Evolutionary conservation across 2,113 vertebrate genomes (phyloP), one percentile per base, ranked within the genome.

Genomic region (Cygnus buccinator): DNA sequence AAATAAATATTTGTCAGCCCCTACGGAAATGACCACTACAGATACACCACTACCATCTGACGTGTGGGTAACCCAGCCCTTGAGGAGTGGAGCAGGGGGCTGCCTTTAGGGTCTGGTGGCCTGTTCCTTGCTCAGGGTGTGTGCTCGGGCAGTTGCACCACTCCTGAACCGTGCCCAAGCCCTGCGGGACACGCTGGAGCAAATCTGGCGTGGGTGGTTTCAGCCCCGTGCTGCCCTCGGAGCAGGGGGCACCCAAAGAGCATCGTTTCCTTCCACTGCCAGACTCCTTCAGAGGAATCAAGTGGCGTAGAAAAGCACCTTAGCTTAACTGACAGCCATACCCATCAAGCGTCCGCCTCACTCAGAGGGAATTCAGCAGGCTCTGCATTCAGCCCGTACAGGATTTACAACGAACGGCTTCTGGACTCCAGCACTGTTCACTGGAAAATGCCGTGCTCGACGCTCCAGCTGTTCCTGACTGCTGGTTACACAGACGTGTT

Each of bases 231-330:
- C 74, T 90, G 73, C 72, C 61, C 68, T 87, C 0, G 0, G 72
- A 80, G 46, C 80, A 74, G 5, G 33, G 28, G 72, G 29, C 50
- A 59, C 14, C 52, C 23, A 0, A 0, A 57, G 4, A 70, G 26
- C 50, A 46, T 74, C 2, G 11, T 58, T 77, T 75, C 41, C 50
- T 63, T 74, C 68, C 65, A 54, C 43, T 68, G 29, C 17, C 14
- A 54, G 44, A n/a, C 68, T 84, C 62, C 75, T 75, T 81, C 31
- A 83, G 58, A 76, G n/a, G 52, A 74, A 93, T 72, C 35, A 55
- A 75, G 50, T 57, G 57, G 61, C 31, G 58, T 59, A 68, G 93
- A 84, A 83, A 94, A 68, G 37, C 39, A 73, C 33, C 61, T 91
- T 20, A 75, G 13, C 31, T 75, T 63, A 87, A 61, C 57, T 72